Conservation (phyloP, 2,113 vertebrate genomes). For the Crotalus tigris region DNA sequence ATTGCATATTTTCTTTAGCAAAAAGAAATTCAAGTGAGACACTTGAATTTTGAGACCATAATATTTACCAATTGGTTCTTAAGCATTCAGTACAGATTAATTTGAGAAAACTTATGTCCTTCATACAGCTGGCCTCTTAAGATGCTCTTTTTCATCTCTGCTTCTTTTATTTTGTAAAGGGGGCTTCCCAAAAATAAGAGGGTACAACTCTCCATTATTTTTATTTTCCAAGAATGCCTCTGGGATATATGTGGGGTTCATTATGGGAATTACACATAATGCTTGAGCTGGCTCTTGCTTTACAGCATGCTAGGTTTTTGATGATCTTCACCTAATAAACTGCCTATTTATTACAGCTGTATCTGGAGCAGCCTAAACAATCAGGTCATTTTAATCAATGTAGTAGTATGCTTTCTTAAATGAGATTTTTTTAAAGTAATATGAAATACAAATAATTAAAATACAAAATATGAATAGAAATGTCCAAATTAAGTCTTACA, state of each 20-base stretch:
- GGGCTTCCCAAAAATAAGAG: neutral
- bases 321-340: neutral
- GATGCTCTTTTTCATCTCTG: neutral
- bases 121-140: neutral
- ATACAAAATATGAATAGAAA: neutral
- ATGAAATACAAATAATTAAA: neutral
- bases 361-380: neutral
- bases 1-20: constrained; percentile 18
- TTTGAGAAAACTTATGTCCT: neutral
- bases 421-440: neutral
- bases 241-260: neutral
- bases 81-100: neutral
- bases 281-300: neutral
- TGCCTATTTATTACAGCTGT: neutral
- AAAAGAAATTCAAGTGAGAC: neutral
- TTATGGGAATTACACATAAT: neutral
- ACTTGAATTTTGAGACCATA: neutral
- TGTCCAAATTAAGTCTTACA: neutral
- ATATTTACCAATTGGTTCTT: neutral
- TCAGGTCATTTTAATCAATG: neutral
- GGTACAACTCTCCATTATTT: neutral
- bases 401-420: neutral
- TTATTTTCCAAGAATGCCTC: neutral
- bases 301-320: neutral
- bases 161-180: neutral